phyloP scores from a whole-genome alignment of 2,113 vertebrate genomes.

The Plecturocebus donacophilus region DNA sequence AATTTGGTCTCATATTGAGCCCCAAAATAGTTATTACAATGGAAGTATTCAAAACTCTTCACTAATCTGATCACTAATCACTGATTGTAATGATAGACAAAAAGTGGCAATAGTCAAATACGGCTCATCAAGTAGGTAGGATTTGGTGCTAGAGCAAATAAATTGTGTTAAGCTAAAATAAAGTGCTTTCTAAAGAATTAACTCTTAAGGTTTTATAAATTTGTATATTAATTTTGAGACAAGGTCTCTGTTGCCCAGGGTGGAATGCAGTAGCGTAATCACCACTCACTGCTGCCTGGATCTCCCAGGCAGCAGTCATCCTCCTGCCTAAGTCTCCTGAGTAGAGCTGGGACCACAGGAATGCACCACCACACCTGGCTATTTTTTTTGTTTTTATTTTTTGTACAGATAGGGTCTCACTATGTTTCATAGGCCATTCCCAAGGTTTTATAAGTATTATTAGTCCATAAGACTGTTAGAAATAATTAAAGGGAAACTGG shows the following conservation, averaged over 20 bases:
- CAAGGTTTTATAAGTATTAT: not conserved
- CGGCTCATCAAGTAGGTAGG: not conserved
- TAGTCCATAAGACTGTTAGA: not conserved
- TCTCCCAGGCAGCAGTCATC: too few species aligned
- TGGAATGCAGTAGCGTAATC: too few species aligned
- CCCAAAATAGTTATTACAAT: not conserved
- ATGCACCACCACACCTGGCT: too few species aligned
- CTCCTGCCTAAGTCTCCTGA: too few species aligned
- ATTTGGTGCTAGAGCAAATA: not conserved
- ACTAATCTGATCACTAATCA: not conserved
- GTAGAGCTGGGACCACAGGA: too few species aligned
- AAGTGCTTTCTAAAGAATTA: not conserved
- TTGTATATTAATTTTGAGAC: too few species aligned
- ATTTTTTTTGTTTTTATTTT: too few species aligned
- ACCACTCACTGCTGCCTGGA: too few species aligned
- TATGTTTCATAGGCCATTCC: too few species aligned
- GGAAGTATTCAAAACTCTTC: not conserved
- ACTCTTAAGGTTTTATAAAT: not conserved
- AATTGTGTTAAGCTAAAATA: not conserved
- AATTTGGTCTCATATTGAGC: not conserved
- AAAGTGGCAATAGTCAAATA: not conserved
- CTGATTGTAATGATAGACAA: not conserved
- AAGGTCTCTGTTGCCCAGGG: too few species aligned
- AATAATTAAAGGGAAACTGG: not conserved
- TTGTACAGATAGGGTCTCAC: too few species aligned